Percentiles rank a stretch among this genome's conserved stretches.
Conservation (phyloP, 2,113 vertebrate species). For the Muntiacus muntjak region DNA sequence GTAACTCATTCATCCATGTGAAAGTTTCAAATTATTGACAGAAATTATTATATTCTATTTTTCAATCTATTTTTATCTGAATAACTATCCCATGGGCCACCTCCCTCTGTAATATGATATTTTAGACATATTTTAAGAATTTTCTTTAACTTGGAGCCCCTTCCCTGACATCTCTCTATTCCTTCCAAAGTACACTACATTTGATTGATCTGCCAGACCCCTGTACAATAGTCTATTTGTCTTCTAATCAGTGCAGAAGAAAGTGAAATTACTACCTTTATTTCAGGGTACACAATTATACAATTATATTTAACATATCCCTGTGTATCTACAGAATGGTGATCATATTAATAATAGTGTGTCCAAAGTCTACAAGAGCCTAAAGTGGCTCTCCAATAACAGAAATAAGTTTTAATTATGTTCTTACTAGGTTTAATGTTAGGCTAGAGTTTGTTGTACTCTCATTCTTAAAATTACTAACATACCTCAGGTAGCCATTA, state of each 20-base stretch:
- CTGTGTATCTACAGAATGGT: background rate
- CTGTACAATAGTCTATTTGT: background rate
- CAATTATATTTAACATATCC: background rate
- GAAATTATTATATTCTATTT: background rate
- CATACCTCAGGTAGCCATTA: background rate
- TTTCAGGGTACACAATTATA: background rate
- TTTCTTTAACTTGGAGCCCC: background rate
- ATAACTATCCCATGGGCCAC: background rate
- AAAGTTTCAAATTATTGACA: background rate
- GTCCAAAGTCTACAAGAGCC: background rate
- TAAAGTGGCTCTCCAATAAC: background rate
- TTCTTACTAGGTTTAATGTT: background rate
- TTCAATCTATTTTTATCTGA: background rate
- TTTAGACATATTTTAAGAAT: background rate
- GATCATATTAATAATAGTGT: background rate
- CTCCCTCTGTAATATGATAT: background rate
- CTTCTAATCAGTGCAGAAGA: background rate
- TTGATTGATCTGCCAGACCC: background rate
- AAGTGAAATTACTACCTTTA: background rate
- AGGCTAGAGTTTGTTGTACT: background rate
- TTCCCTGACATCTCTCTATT: background rate
- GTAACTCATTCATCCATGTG: background rate
- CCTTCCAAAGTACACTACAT: background rate
- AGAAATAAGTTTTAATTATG: background rate
- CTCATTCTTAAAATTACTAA: slow-evolving; percentile 7